A percentile compares a stretch with the other conserved stretches of the same genome.
Conservation (phyloP, 2,888 invertebrate genomes). For the Cryptocephalus moraei region DNA sequence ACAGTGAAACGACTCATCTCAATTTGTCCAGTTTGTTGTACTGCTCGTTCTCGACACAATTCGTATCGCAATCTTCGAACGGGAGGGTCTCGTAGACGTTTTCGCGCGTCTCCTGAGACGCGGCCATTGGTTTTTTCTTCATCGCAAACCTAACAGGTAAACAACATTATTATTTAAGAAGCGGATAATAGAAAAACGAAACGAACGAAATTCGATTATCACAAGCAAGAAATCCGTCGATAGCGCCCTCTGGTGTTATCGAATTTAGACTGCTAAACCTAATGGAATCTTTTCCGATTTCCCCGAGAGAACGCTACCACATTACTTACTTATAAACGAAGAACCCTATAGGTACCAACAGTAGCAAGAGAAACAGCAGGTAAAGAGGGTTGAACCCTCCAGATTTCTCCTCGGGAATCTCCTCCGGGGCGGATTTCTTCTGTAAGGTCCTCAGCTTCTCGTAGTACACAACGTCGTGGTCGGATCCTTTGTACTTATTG, state of each 20-base stretch:
- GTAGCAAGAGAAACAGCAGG: conserved; percentile 20
- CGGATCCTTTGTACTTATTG: conserved; percentile 23
- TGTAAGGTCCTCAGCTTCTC: conserved; percentile 20
- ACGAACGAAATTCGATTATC: too few relatives aligned
- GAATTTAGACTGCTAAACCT: neutral
- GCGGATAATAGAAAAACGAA: too few relatives aligned
- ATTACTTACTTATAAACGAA: conserved; percentile 19
- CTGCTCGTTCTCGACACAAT: conserved; percentile 14
- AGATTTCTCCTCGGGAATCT: conserved; percentile 6
- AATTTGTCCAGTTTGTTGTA: conserved; percentile 24
- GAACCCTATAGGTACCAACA: conserved; percentile 23
- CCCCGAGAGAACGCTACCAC: neutral
- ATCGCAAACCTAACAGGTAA: conserved; percentile 18
- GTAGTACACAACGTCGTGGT: conserved; percentile 30
- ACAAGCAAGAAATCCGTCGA: too few relatives aligned
- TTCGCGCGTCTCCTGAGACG: conserved; percentile 2
- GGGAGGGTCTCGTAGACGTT: conserved; percentile 32
- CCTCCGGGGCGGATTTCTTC: conserved; percentile 1
- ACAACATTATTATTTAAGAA: neutral
- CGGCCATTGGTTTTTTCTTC: conserved; percentile 11
- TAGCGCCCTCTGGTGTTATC: too few relatives aligned
- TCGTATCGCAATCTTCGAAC: conserved; percentile 25
- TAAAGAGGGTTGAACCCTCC: conserved; percentile 18
- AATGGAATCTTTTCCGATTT: neutral
- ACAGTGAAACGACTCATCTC: too few relatives aligned